A percentile compares a stretch with the other conserved stretches of the same genome.
Evolutionary conservation across 2,113 vertebrate genomes (phyloP).

Genomic region (Helogale parvula): DNA sequence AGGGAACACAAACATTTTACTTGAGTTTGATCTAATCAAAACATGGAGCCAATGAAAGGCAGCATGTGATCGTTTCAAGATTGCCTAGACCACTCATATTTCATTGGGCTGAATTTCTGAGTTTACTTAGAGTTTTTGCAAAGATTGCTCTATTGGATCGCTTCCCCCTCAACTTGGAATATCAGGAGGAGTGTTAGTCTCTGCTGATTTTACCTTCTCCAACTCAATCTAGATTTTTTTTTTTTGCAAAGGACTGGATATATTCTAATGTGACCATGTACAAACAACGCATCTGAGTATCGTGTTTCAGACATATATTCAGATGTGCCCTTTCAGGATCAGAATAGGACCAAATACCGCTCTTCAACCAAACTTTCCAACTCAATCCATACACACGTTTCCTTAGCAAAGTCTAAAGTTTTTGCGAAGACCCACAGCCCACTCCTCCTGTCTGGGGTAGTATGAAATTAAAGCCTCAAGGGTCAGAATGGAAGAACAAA

Average conservation of each 20-base stretch:
- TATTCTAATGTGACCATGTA: background rate
- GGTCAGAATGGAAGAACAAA: background rate
- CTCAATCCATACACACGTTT: accelerated
- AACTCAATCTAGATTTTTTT: background rate
- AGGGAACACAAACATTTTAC: background rate
- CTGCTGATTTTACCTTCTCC: background rate
- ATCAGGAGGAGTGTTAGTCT: background rate
- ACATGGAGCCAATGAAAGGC: background rate
- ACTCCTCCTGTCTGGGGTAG: background rate
- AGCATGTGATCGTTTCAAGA: background rate
- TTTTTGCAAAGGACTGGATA: background rate
- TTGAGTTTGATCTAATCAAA: background rate
- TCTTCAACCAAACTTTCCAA: background rate
- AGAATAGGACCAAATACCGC: background rate
- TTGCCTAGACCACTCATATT: background rate
- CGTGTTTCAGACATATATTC: background rate
- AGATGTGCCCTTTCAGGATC: too few species aligned
- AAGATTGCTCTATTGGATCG: background rate
- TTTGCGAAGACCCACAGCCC: background rate
- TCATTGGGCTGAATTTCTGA: background rate
- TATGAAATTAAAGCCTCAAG: background rate
- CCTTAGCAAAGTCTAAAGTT: background rate
- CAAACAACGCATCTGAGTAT: background rate
- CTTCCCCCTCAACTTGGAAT: background rate
- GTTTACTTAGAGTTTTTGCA: background rate